phyloP scores from a whole-genome alignment of 2,113 vertebrate genomes.

The Colaptes auratus region DNA sequence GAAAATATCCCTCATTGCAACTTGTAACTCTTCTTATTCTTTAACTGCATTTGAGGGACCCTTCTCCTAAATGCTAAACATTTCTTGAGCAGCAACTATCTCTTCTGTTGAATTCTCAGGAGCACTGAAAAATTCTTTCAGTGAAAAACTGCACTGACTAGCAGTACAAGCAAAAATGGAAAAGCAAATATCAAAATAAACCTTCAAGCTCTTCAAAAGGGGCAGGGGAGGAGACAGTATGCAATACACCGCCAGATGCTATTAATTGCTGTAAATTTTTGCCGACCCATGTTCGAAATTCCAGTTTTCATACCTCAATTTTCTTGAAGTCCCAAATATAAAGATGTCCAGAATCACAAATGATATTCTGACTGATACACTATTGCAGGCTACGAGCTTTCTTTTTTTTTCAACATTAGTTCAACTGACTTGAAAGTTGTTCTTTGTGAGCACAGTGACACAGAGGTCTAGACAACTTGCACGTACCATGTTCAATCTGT shows the following conservation, averaged over 20 bases:
- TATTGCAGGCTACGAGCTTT: background rate
- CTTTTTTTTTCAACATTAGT: background rate
- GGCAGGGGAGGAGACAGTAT: background rate
- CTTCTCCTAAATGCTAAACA: background rate
- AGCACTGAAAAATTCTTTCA: background rate
- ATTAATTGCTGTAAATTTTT: background rate
- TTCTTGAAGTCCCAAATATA: background rate
- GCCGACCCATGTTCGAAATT: background rate
- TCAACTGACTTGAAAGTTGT: background rate
- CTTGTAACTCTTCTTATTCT: background rate
- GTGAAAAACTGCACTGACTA: background rate
- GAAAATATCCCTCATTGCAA: background rate
- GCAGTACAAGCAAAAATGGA: background rate
- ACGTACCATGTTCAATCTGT: background rate
- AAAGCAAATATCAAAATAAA: background rate
- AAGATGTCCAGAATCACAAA: background rate
- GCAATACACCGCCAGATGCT: background rate
- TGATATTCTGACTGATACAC: background rate
- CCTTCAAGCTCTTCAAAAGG: background rate
- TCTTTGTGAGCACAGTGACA: background rate
- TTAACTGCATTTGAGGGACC: background rate
- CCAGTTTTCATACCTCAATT: background rate
- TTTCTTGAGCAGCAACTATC: background rate
- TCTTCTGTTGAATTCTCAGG: background rate
- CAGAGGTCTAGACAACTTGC: background rate